These are phyloP conservation scores for Agelaius tricolor DNA, from an alignment of 2,113 vertebrate species.

Conservation along the genomic window DNA sequence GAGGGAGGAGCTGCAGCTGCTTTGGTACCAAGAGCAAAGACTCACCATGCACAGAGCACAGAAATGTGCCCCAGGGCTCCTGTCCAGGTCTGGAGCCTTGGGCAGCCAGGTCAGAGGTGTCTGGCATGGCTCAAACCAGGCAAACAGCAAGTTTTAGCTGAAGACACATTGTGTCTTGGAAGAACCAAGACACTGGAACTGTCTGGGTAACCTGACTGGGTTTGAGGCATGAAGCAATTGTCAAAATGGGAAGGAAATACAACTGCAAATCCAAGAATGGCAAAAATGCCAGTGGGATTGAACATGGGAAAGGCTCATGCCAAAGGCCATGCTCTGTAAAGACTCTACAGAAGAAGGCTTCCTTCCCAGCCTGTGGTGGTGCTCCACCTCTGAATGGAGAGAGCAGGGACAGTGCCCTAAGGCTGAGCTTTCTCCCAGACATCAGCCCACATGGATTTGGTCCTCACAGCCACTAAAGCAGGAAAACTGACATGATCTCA, in stretches of 20 bases:
- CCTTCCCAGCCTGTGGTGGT: neutral
- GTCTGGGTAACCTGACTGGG: neutral
- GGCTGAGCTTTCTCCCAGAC: neutral
- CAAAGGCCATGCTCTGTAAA: neutral
- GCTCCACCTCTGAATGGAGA: neutral
- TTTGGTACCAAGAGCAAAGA: neutral
- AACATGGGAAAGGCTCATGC: neutral
- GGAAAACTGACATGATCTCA: neutral
- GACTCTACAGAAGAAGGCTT: neutral
- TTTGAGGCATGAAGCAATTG: neutral
- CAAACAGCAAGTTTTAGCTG: neutral
- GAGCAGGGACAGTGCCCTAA: neutral
- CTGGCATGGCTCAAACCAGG: neutral
- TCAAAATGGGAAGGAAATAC: neutral
- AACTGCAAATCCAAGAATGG: neutral
- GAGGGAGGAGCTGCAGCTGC: neutral
- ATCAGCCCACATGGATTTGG: neutral
- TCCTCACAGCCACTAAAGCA: neutral
- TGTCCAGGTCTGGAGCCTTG: neutral
- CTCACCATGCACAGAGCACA: neutral
- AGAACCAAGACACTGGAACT: neutral
- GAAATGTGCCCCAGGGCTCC: neutral
- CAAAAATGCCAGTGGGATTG: neutral
- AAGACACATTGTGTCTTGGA: neutral
- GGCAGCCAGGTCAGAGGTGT: neutral